Conservation (phyloP, 2,888 invertebrate genomes). For the Megastigmus dorsalis region DNA sequence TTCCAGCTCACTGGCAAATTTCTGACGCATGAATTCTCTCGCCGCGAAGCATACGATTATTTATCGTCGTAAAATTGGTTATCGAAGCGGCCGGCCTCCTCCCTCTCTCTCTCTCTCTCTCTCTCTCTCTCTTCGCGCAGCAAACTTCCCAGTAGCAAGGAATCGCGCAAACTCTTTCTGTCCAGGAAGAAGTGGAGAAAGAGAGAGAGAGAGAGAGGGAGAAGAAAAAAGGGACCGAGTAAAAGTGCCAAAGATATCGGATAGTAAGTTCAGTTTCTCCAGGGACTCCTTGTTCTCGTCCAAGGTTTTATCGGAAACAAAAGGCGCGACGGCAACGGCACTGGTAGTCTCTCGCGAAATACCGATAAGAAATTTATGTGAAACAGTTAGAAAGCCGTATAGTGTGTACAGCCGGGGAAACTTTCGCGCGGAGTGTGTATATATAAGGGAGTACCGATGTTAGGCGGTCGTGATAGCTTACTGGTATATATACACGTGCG, state of each 20-base stretch:
- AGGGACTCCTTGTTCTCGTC: slow-evolving; percentile 7
- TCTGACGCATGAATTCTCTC: not conserved
- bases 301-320: slow-evolving; percentile 45
- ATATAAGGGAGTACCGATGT: not conserved
- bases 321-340: slow-evolving; percentile 19
- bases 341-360: slow-evolving; percentile 27
- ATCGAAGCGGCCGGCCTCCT: not conserved
- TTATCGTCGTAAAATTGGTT: slow-evolving; percentile 26
- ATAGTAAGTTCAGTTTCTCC: slow-evolving; percentile 28
- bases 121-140: too few relatives aligned
- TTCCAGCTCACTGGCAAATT: too few relatives aligned
- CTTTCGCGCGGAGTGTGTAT: not conserved
- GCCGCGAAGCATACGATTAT: not conserved
- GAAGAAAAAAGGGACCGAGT: too few relatives aligned
- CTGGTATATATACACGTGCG: not conserved
- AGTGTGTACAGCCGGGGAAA: not conserved
- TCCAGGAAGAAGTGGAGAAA: not conserved
- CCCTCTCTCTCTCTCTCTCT: too few relatives aligned
- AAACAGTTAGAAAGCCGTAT: slow-evolving; percentile 33
- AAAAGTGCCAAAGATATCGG: slow-evolving; percentile 28
- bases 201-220: too few relatives aligned
- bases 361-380: slow-evolving; percentile 48
- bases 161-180: slow-evolving; percentile 19
- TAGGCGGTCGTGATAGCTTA: too few relatives aligned
- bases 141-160: slow-evolving; percentile 2